phyloP scores from a whole-genome alignment of 2,888 invertebrate genomes.

The Agrilus biguttatus region DNA sequence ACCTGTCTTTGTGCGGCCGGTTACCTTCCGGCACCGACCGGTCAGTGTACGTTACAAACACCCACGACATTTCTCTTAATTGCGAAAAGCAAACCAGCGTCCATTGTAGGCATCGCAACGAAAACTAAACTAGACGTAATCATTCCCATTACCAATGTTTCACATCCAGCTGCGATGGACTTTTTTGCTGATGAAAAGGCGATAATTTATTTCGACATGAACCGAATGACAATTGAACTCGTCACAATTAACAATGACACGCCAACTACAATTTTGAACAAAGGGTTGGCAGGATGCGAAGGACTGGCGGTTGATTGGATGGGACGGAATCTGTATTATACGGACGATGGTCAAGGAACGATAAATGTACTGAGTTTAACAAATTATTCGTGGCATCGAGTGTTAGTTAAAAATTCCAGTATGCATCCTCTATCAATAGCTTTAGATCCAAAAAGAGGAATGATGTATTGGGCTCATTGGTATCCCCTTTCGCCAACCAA shows the following conservation, averaged over 20 bases:
- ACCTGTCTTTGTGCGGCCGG: slow-evolving; percentile 63
- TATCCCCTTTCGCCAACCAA: slow-evolving; percentile 28
- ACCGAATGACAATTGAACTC: slow-evolving; percentile 24
- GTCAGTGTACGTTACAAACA: slow-evolving; percentile 42
- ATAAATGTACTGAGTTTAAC: slow-evolving; percentile 54
- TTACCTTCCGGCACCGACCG: slow-evolving; percentile 41
- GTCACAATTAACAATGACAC: slow-evolving; percentile 13
- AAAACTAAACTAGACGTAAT: slow-evolving; percentile 39
- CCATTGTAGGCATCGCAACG: slow-evolving; percentile 51
- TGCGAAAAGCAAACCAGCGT: slow-evolving; percentile 50
- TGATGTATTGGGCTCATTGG: slow-evolving; percentile 72
- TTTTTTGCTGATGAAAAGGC: slow-evolving; percentile 42
- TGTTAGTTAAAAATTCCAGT: slow-evolving; percentile 39
- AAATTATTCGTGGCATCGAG: slow-evolving; percentile 38
- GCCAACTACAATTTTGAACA: slow-evolving; percentile 26
- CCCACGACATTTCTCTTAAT: slow-evolving; percentile 50
- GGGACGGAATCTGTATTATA: slow-evolving; percentile 71
- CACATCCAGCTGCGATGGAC: slow-evolving; percentile 52
- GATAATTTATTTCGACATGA: slow-evolving; percentile 36
- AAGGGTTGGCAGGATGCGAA: slow-evolving; percentile 48
- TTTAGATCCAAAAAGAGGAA: slow-evolving; percentile 52
- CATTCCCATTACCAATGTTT: slow-evolving; percentile 53
- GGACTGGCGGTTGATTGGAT: slow-evolving; percentile 78
- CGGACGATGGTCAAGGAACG: slow-evolving; percentile 53
- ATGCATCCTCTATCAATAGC: slow-evolving; percentile 43